Evolutionary conservation across 2,888 invertebrate species (phyloP).

Genomic region (Chorisops tibialis): DNA sequence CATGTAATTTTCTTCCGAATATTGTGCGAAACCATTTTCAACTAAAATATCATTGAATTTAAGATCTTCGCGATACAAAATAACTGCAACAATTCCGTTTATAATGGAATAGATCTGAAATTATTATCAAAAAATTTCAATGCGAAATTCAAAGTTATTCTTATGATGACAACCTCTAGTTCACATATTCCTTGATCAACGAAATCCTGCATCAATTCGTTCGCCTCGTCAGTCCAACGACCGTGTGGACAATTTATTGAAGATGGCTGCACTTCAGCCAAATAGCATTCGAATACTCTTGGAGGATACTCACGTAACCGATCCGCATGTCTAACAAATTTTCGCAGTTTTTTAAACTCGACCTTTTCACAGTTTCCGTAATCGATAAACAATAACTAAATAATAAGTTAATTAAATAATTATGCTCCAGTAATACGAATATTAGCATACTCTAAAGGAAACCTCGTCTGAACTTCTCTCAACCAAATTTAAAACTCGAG

Average conservation of each 20-base stretch:
- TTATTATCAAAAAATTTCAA: too few species aligned
- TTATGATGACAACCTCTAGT: constrained; percentile 57
- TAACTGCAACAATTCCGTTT: constrained; percentile 66
- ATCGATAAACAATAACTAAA: constrained; percentile 73
- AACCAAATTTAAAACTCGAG: constrained; percentile 53
- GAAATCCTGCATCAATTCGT: constrained; percentile 51
- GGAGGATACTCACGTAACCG: constrained; percentile 53
- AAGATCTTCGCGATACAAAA: constrained; percentile 54
- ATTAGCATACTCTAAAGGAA: constrained; percentile 36
- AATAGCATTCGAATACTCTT: constrained; percentile 67
- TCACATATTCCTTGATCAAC: constrained; percentile 48
- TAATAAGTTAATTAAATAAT: constrained; percentile 25
- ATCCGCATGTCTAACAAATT: constrained; percentile 41
- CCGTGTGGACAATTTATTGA: constrained; percentile 58
- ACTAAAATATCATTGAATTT: constrained; percentile 66
- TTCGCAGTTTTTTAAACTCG: constrained; percentile 52
- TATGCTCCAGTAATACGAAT: too few species aligned
- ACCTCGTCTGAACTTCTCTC: constrained; percentile 33
- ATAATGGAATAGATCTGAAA: constrained; percentile 70
- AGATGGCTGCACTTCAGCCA: constrained; percentile 69
- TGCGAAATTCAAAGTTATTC: too few species aligned
- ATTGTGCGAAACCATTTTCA: constrained; percentile 61
- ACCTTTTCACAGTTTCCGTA: constrained; percentile 64
- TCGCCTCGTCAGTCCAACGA: constrained; percentile 61
- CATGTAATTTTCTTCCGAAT: constrained; percentile 70